phyloP scores from a whole-genome alignment of 2,888 invertebrate species.

The Rhaphigaster nebulosa region DNA sequence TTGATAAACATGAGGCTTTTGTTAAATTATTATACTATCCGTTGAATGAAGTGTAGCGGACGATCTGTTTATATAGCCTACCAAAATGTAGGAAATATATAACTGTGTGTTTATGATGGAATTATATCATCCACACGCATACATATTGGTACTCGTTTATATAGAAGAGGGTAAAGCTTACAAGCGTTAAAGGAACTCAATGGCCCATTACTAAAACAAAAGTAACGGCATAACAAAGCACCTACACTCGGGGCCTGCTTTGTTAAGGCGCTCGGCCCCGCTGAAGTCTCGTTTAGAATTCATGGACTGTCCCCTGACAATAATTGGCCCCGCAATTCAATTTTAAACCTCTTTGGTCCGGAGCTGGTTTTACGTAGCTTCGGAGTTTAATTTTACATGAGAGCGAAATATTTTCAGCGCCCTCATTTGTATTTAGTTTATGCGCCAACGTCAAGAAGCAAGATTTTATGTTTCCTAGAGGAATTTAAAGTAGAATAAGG shows the following conservation, averaged over 20 bases:
- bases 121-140: neutral
- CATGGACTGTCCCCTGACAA: slow-evolving; percentile 32
- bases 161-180: neutral
- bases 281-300: neutral
- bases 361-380: neutral
- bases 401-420: neutral
- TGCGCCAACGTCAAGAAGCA: neutral
- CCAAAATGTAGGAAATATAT: too few relatives aligned
- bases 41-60: too few relatives aligned
- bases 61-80: too few relatives aligned
- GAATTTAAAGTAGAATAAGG: neutral
- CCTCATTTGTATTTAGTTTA: neutral
- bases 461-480: neutral
- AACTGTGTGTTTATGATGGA: too few relatives aligned
- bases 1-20: too few relatives aligned
- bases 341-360: slow-evolving; percentile 13
- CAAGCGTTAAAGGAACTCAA: neutral
- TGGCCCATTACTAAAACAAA: slow-evolving; percentile 26
- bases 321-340: slow-evolving; percentile 28
- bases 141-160: neutral
- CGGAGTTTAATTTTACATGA: slow-evolving; percentile 15
- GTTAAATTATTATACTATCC: too few relatives aligned
- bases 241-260: neutral
- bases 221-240: neutral
- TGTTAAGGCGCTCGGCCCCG: neutral